These are phyloP conservation scores for Mallotus villosus DNA, from an alignment of 2,797 vertebrate species.

Conservation along the genomic window DNA sequence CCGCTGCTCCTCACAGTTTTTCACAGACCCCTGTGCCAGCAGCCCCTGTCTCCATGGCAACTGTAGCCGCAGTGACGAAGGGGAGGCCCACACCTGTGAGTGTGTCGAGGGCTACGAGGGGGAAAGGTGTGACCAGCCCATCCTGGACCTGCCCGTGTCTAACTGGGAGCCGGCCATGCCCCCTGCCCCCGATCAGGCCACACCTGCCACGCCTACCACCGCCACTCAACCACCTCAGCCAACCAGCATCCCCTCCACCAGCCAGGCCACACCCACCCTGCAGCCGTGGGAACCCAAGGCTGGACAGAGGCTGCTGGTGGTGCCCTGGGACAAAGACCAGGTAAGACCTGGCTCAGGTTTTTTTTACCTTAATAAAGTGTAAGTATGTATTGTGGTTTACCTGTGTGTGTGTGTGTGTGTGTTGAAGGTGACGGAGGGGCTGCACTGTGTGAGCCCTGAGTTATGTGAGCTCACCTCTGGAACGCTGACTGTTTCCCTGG, in stretches of 20 bases:
- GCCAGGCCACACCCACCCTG: slow-evolving; percentile 71
- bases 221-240: slow-evolving; percentile 67
- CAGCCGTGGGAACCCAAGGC: slow-evolving; percentile 89
- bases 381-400: background rate
- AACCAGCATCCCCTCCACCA: slow-evolving; percentile 60
- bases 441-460: slow-evolving; percentile 89
- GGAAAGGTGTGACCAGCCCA: slow-evolving; percentile 78
- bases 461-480: slow-evolving; percentile 87
- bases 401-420: slow-evolving; percentile 24
- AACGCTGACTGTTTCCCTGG: slow-evolving; percentile 85
- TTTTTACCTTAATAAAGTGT: background rate
- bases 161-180: slow-evolving; percentile 68
- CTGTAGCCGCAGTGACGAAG: slow-evolving; percentile 79
- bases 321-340: slow-evolving; percentile 91
- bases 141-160: slow-evolving; percentile 61
- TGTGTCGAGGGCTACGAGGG: slow-evolving; percentile 87
- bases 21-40: slow-evolving; percentile 90
- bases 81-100: slow-evolving; percentile 81
- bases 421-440: slow-evolving; percentile 83
- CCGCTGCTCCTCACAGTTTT: slow-evolving; percentile 77
- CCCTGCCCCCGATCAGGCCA: slow-evolving; percentile 72
- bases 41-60: slow-evolving; percentile 97
- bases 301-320: slow-evolving; percentile 86
- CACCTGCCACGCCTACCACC: slow-evolving; percentile 61
- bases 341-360: slow-evolving; percentile 63